phyloP scores from a whole-genome alignment of 2,797 vertebrate genomes.

The Pelobates cultripes region DNA sequence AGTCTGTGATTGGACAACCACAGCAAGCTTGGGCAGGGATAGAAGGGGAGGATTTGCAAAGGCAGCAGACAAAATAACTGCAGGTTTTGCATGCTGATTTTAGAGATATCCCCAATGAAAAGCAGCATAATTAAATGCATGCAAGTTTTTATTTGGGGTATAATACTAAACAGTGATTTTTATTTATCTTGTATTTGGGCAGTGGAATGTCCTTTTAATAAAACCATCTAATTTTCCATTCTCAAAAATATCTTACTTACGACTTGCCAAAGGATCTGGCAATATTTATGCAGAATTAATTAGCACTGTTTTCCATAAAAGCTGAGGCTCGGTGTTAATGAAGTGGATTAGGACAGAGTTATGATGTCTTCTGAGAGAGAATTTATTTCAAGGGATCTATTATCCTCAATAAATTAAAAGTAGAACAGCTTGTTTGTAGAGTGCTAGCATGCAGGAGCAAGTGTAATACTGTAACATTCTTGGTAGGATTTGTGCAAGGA shows the following conservation, averaged over 20 bases:
- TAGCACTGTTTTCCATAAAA: slow-evolving; percentile 22
- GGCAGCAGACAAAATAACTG: no score
- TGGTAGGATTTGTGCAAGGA: slow-evolving; percentile 44
- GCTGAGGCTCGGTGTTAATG: slow-evolving; percentile 34
- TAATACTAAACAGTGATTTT: no score
- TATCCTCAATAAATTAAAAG: slow-evolving; percentile 51
- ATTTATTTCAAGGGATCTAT: slow-evolving; percentile 50
- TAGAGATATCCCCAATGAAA: no score
- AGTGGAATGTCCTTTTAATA: no score
- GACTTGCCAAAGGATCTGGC: background rate
- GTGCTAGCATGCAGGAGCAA: slow-evolving; percentile 11
- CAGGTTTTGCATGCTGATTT: no score
- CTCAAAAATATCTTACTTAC: background rate
- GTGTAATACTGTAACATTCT: slow-evolving; percentile 40
- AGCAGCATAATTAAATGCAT: no score
- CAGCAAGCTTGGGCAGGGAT: no score
- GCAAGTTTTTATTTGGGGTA: no score
- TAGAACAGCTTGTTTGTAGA: slow-evolving; percentile 33
- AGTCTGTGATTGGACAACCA: no score
- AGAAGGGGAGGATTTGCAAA: no score
- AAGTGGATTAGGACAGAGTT: slow-evolving; percentile 48
- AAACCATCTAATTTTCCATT: background rate
- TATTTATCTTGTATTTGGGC: no score
- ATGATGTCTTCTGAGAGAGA: slow-evolving; percentile 46
- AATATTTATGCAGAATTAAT: slow-evolving; percentile 51